These are phyloP conservation scores for Tortricodes alternella DNA, from an alignment of 2,888 invertebrate genomes.

Conservation along the genomic window DNA sequence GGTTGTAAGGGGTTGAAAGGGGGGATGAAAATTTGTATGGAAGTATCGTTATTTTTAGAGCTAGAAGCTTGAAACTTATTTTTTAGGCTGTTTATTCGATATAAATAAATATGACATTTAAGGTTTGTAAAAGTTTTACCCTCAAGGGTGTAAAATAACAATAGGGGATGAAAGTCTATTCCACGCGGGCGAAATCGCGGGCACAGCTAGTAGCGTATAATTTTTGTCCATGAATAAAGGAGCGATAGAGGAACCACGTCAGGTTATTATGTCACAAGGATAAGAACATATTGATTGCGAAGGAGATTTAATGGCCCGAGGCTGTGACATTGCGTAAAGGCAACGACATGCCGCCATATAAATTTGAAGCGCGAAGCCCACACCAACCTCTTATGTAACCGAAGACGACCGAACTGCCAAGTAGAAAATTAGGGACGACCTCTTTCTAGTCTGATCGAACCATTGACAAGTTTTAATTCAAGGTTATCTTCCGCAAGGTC, in stretches of 20 bases:
- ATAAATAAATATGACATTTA: too few relatives aligned
- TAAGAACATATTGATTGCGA: conserved; percentile 32
- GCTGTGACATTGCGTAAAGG: conserved; percentile 55
- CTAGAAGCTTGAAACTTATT: too few relatives aligned
- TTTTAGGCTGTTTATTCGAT: too few relatives aligned
- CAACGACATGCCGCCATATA: conserved; percentile 66
- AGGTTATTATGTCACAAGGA: conserved; percentile 24
- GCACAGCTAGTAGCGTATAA: too few relatives aligned
- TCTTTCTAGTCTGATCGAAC: conserved; percentile 21
- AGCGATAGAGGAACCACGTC: background rate
- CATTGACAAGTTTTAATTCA: conserved; percentile 13
- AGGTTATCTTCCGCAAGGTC: conserved; percentile 24
- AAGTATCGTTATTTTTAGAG: too few relatives aligned
- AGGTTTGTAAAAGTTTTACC: too few relatives aligned
- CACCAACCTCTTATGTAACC: conserved; percentile 51
- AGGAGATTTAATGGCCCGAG: conserved; percentile 31
- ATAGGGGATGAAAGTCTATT: too few relatives aligned
- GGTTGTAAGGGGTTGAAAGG: too few relatives aligned
- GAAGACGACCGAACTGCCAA: conserved; percentile 42
- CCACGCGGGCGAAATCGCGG: too few relatives aligned
- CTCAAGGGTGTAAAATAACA: too few relatives aligned
- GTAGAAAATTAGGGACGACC: conserved; percentile 23
- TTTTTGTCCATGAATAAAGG: background rate
- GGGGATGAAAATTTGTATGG: too few relatives aligned
- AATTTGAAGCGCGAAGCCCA: conserved; percentile 54